These are phyloP conservation scores for Isoperla grammatica DNA, from an alignment of 2,888 invertebrate genomes.

Conservation along the genomic window DNA sequence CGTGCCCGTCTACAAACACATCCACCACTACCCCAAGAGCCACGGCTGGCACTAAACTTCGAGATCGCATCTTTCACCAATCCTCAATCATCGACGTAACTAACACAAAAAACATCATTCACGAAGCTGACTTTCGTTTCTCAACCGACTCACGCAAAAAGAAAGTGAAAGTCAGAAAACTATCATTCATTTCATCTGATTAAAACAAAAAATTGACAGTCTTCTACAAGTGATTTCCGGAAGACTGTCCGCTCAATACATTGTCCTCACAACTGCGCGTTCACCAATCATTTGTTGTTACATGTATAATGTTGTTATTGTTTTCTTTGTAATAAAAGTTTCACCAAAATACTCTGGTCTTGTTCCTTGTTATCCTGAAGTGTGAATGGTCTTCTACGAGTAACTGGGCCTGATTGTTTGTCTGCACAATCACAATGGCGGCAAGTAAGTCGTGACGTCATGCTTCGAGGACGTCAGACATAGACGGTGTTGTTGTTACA, in stretches of 20 bases:
- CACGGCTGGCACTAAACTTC: slow-evolving; percentile 11
- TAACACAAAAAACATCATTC: not conserved
- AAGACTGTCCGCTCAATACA: no score
- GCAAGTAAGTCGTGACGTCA: no score
- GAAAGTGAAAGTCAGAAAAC: not conserved
- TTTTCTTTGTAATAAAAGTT: no score
- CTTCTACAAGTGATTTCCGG: no score
- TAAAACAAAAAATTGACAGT: no score
- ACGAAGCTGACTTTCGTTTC: slow-evolving; percentile 4
- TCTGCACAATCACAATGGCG: no score
- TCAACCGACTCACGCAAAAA: no score
- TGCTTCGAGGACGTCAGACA: no score
- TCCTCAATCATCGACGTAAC: not conserved
- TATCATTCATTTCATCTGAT: not conserved
- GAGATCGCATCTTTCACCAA: not conserved
- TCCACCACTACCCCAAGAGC: slow-evolving; percentile 27
- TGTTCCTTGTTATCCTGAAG: not conserved
- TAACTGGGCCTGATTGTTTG: no score
- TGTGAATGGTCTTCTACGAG: no score
- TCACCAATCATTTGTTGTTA: slow-evolving; percentile 8
- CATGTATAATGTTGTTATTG: slow-evolving; percentile 14
- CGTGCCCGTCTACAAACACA: slow-evolving; percentile 27
- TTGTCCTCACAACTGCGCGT: no score
- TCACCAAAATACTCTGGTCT: not conserved
- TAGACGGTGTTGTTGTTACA: no score